Evolutionary conservation across 1,140 invertebrate species (phyloP).

Genomic region (Nilaparvata lugens): DNA sequence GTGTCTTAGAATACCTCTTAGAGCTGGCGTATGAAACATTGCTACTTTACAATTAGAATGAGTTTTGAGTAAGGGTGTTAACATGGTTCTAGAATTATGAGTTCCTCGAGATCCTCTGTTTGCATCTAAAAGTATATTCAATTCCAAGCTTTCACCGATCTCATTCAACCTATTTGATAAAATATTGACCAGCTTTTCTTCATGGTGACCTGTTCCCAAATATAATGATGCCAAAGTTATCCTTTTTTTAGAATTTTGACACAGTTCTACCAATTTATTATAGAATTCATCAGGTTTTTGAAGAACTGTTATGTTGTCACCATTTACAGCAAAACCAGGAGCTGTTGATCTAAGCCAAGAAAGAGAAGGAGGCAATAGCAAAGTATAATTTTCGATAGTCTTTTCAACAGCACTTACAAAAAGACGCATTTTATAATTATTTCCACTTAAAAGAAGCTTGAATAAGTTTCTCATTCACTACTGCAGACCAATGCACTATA

Average conservation of each 20-base stretch:
- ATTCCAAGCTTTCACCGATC: slow-evolving; percentile 49
- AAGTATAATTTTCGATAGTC: slow-evolving; percentile 3
- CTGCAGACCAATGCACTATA: too few species aligned
- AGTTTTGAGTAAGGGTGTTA: slow-evolving; percentile 60
- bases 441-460: too few species aligned
- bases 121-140: slow-evolving; percentile 83
- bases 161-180: slow-evolving; percentile 35
- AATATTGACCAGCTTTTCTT: slow-evolving; percentile 59
- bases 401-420: slow-evolving; percentile 5
- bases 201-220: slow-evolving; percentile 80
- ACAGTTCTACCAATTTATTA: slow-evolving; percentile 57
- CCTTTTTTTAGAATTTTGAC: slow-evolving; percentile 57
- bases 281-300: slow-evolving; percentile 69
- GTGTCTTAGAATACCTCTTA: slow-evolving; percentile 71
- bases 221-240: slow-evolving; percentile 90
- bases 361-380: slow-evolving; percentile 9
- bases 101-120: slow-evolving; percentile 78
- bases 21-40: slow-evolving; percentile 85
- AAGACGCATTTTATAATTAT: background rate
- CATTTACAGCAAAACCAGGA: slow-evolving; percentile 60
- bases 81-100: slow-evolving; percentile 64
- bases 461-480: too few species aligned
- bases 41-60: slow-evolving; percentile 39
- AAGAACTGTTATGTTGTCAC: slow-evolving; percentile 51
- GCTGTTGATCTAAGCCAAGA: slow-evolving; percentile 55